These are phyloP conservation scores for Tragelaphus strepsiceros DNA, from an alignment of 2,113 vertebrate genomes.

Conservation along the genomic window DNA sequence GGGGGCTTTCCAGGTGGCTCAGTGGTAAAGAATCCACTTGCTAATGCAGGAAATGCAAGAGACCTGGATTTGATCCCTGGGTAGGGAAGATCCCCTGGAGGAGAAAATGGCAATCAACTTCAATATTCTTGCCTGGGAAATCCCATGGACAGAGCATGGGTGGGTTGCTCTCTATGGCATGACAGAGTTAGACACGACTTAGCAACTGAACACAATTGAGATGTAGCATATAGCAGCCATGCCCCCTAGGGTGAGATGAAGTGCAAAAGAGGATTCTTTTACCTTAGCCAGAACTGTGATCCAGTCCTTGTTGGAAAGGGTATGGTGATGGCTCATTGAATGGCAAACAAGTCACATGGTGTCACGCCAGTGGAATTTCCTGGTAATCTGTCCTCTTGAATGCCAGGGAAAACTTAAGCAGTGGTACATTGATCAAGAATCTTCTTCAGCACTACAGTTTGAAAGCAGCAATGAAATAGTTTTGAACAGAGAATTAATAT, in stretches of 20 bases:
- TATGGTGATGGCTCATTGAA: rapidly evolving
- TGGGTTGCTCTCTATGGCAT: not conserved
- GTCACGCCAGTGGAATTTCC: not conserved
- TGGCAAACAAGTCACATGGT: not conserved
- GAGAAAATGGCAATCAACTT: not conserved
- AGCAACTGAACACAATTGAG: not conserved
- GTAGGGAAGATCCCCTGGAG: not conserved
- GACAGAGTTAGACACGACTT: not conserved
- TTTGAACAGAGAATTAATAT: not conserved
- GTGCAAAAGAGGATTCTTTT: not conserved
- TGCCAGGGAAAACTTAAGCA: not conserved
- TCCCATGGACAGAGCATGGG: not conserved
- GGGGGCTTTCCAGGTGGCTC: rapidly evolving
- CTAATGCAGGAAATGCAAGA: not conserved
- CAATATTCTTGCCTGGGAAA: not conserved
- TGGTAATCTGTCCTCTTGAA: not conserved
- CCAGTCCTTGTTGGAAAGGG: not conserved
- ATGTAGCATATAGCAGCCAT: not conserved
- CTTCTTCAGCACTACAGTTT: not conserved
- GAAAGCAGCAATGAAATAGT: not conserved
- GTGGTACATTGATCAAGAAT: not conserved
- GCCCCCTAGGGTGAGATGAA: not conserved
- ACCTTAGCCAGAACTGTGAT: rapidly evolving
- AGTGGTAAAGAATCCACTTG: not conserved
- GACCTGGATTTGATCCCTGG: not conserved